Percentiles rank a stretch among this genome's conserved stretches.
These are phyloP conservation scores for Drosophila trapezifrons DNA, from an alignment of 1,140 invertebrate species.

Conservation along the genomic window DNA sequence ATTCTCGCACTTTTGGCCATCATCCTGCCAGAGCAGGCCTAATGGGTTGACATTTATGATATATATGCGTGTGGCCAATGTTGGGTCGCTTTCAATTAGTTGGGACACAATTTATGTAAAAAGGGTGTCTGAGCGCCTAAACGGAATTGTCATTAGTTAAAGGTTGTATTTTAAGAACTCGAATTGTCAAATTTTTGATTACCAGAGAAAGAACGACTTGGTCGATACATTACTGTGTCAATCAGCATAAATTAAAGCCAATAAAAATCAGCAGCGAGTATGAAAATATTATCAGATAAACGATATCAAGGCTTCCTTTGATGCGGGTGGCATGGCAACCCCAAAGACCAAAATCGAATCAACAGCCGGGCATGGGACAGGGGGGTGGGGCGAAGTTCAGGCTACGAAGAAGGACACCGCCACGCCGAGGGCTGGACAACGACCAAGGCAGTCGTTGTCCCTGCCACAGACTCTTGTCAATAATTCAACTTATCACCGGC, in stretches of 20 bases:
- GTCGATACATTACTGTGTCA: constrained; percentile 16
- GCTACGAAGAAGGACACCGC: constrained; percentile 32
- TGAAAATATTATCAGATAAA: constrained; percentile 73
- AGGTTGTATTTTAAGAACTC: background rate
- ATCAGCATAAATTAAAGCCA: constrained; percentile 39
- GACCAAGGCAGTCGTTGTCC: constrained; percentile 19
- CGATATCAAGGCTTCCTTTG: constrained; percentile 62
- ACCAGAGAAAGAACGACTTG: background rate
- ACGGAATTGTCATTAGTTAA: background rate
- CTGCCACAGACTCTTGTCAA: constrained; percentile 52
- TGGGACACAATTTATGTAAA: constrained; percentile 6
- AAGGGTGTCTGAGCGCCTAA: constrained; percentile 1
- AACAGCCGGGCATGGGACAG: constrained; percentile 26
- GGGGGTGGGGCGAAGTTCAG: constrained; percentile 30
- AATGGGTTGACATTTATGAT: constrained; percentile 56
- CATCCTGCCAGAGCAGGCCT: constrained; percentile 15
- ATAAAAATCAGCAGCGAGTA: constrained; percentile 39
- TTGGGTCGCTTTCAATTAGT: constrained; percentile 49
- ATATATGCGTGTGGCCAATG: constrained; percentile 57
- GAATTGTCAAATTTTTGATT: background rate
- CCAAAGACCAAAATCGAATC: constrained; percentile 67
- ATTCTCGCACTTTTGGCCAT: constrained; percentile 68
- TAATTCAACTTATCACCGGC: constrained; percentile 84
- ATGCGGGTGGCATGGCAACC: constrained; percentile 36
- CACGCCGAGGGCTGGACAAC: constrained; percentile 32